Evolutionary conservation across 2,888 invertebrate species (phyloP).

Genomic region (Diadegma fenestrale): DNA sequence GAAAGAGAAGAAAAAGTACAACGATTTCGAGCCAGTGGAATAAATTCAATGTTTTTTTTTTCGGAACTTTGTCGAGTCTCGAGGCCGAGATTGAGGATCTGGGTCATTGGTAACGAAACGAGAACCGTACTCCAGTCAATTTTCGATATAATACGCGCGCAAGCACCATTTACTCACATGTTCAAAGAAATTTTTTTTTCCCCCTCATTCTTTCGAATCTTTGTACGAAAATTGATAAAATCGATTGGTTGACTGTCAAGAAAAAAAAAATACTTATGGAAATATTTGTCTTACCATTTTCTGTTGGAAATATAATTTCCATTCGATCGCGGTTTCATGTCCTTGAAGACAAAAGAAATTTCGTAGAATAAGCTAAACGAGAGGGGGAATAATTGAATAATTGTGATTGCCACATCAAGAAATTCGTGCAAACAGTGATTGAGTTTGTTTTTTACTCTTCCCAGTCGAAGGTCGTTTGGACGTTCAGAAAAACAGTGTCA

Average conservation of each 20-base stretch:
- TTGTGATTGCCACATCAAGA: no score
- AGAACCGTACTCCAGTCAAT: neutral
- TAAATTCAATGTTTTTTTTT: neutral
- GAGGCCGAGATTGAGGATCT: neutral
- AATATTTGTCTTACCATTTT: no score
- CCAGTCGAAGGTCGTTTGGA: neutral
- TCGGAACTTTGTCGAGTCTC: neutral
- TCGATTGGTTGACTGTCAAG: neutral
- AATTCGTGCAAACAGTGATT: no score
- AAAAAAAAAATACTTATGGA: neutral
- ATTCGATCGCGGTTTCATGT: no score
- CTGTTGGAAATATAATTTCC: no score
- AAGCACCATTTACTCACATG: constrained; percentile 40
- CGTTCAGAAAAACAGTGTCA: neutral
- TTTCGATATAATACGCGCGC: neutral
- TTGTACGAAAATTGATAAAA: constrained; percentile 32
- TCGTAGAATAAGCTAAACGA: no score
- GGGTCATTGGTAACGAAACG: neutral
- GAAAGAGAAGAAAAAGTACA: neutral
- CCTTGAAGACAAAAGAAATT: no score
- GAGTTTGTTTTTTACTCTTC: neutral
- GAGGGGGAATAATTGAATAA: no score
- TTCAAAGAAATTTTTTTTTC: constrained; percentile 5
- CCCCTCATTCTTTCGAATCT: neutral
- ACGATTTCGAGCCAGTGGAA: neutral